phyloP scores from a whole-genome alignment of 2,113 vertebrate genomes.

The Grantiella picta region DNA sequence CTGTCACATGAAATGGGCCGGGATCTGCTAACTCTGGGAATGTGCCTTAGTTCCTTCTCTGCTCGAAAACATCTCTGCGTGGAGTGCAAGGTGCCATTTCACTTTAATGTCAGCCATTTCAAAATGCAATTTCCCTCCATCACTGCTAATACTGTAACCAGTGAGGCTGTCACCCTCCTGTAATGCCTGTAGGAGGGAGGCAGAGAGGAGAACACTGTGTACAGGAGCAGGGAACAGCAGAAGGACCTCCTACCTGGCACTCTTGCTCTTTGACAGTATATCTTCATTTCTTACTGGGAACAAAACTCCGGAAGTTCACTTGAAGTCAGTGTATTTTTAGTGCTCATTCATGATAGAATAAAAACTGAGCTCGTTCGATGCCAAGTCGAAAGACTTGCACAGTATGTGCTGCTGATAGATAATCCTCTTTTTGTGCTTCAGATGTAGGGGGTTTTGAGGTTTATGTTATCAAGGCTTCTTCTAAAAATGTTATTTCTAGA shows the following conservation, averaged over 20 bases:
- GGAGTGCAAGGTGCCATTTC: neutral
- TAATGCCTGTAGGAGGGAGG: neutral
- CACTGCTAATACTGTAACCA: neutral
- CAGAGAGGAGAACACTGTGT: neutral
- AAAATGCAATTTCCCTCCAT: neutral
- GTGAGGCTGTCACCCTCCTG: neutral
- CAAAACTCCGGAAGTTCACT: neutral
- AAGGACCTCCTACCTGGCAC: neutral
- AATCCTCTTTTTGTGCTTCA: neutral
- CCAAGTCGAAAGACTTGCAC: neutral
- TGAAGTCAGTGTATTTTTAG: conserved; percentile 14
- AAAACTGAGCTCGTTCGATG: neutral
- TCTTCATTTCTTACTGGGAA: neutral
- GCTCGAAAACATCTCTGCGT: fast-evolving
- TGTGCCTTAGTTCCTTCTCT: neutral
- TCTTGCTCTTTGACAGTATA: fast-evolving
- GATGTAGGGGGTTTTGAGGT: neutral
- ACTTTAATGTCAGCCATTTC: neutral
- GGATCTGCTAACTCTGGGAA: neutral
- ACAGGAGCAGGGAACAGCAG: neutral
- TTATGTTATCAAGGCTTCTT: neutral
- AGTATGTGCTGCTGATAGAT: neutral
- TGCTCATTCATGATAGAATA: neutral
- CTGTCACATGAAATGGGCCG: neutral
- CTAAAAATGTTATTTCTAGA: neutral